phyloP scores from a whole-genome alignment of 2,113 vertebrate genomes.

The Promerops cafer region DNA sequence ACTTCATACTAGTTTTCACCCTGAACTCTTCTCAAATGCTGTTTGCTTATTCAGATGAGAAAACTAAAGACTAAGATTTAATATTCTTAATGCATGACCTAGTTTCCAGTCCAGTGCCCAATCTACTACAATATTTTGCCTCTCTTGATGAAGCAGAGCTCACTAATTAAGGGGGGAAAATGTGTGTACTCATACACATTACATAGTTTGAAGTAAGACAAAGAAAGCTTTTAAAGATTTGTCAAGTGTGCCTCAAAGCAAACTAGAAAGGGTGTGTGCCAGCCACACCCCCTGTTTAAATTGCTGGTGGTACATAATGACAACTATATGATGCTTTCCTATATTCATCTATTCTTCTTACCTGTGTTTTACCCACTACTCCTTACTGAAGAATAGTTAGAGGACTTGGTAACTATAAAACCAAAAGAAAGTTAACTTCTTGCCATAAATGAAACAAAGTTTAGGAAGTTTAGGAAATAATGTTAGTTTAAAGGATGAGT shows the following conservation, averaged over 20 bases:
- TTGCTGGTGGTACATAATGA: background rate
- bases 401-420: background rate
- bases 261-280: background rate
- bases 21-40: background rate
- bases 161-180: background rate
- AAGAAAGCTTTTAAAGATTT: background rate
- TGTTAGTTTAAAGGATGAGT: background rate
- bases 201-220: background rate
- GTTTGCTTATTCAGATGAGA: background rate
- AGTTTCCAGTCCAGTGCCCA: conserved; percentile 16
- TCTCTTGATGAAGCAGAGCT: background rate
- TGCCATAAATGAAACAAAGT: background rate
- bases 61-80: background rate
- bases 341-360: background rate
- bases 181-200: background rate
- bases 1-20: background rate
- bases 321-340: background rate
- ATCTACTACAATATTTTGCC: background rate
- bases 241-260: background rate
- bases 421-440: background rate
- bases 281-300: background rate
- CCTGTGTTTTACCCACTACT: background rate
- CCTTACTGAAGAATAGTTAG: background rate
- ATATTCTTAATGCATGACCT: background rate
- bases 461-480: background rate